phyloP scores from a whole-genome alignment of 2,888 invertebrate genomes.

The Proisotoma minuta region DNA sequence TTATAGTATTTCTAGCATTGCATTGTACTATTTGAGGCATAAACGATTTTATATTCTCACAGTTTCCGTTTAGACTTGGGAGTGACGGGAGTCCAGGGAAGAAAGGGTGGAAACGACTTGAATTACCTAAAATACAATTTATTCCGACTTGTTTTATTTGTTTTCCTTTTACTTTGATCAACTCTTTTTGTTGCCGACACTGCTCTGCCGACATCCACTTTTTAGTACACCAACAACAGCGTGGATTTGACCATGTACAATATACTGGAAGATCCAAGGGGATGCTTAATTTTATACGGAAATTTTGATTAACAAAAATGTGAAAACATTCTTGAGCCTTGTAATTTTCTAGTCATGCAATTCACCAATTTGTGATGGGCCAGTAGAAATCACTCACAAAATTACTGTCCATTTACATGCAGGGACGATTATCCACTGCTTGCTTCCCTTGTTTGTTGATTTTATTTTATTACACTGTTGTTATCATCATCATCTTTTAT shows the following conservation, averaged over 20 bases:
- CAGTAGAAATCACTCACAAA: background rate
- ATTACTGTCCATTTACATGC: background rate
- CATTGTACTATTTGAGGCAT: too few species aligned
- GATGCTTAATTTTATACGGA: too few species aligned
- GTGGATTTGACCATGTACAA: too few species aligned
- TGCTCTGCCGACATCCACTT: background rate
- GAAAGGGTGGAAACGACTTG: slow-evolving; percentile 19
- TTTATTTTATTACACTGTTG: background rate
- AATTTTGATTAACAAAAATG: too few species aligned
- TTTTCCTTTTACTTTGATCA: slow-evolving; percentile 35
- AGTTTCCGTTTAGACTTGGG: too few species aligned
- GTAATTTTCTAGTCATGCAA: background rate
- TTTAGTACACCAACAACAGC: too few species aligned
- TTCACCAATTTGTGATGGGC: slow-evolving; percentile 2
- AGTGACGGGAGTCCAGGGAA: slow-evolving; percentile 4
- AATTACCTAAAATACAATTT: slow-evolving; percentile 37
- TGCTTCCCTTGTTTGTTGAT: slow-evolving; percentile 1
- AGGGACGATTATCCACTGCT: background rate
- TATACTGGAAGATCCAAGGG: too few species aligned
- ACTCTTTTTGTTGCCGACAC: slow-evolving; percentile 18
- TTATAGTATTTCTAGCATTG: too few species aligned
- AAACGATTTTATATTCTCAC: too few species aligned
- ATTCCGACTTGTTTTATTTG: slow-evolving; percentile 38
- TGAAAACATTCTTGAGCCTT: too few species aligned
- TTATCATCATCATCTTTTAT: background rate